Evolutionary conservation across 1,140 invertebrate species (phyloP).

Genomic region (Lordiphosa stackelbergi): DNA sequence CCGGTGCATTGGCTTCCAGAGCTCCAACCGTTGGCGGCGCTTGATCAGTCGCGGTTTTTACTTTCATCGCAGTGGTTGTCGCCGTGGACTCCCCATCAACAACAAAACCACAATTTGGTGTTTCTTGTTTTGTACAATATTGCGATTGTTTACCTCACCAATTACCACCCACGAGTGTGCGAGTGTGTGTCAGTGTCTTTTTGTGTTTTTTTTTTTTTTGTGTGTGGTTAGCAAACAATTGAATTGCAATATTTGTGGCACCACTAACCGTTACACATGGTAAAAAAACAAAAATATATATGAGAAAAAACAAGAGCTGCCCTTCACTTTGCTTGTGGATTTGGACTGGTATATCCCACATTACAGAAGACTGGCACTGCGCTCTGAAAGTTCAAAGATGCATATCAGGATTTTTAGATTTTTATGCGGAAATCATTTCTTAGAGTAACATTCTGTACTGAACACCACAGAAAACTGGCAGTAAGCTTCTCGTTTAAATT

Average conservation of each 20-base stretch:
- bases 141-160: slow-evolving; percentile 44
- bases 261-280: slow-evolving; percentile 1
- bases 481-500: too few relatives aligned
- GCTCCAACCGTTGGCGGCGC: slow-evolving; percentile 48
- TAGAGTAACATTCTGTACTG: too few relatives aligned
- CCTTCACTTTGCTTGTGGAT: not conserved
- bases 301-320: not conserved
- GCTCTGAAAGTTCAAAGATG: too few relatives aligned
- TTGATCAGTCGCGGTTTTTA: slow-evolving; percentile 77
- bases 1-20: slow-evolving; percentile 48
- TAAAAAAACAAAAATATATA: not conserved
- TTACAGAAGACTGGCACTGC: too few relatives aligned
- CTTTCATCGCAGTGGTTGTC: slow-evolving; percentile 74
- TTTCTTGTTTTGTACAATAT: slow-evolving; percentile 28
- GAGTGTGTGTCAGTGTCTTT: slow-evolving; percentile 21
- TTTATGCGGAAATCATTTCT: too few relatives aligned
- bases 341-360: too few relatives aligned
- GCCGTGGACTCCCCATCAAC: slow-evolving; percentile 14
- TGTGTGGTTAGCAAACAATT: slow-evolving; percentile 32
- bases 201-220: slow-evolving; percentile 17
- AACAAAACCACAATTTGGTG: slow-evolving; percentile 20
- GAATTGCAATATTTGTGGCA: slow-evolving; percentile 35
- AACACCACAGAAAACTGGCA: too few relatives aligned
- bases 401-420: too few relatives aligned
- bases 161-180: slow-evolving; percentile 43